A percentile compares a stretch with the other conserved stretches of the same genome.
Conservation (phyloP, 2,113 vertebrate species). For the Trachemys scripta region DNA sequence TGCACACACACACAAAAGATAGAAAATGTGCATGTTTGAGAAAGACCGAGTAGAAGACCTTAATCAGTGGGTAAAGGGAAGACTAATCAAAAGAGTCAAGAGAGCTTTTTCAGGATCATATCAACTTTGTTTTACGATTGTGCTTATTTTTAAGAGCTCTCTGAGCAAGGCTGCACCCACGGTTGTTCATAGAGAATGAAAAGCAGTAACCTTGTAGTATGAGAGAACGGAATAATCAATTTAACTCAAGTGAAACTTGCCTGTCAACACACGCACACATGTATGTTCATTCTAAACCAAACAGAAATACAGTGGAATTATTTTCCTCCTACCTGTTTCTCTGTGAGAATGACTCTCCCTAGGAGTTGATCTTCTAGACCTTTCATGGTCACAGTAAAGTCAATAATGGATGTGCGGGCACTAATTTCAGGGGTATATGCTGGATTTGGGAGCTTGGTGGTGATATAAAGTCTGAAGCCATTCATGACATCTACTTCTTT, state of each 20-base stretch:
- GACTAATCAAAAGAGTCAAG: not conserved
- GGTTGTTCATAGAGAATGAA: fast-evolving
- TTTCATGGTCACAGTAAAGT: constrained; percentile 96
- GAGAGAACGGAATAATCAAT: not conserved
- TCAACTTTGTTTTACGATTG: not conserved
- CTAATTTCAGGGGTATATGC: constrained; percentile 95
- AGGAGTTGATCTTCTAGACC: constrained; percentile 96
- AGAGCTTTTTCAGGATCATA: not conserved
- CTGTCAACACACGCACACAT: not conserved
- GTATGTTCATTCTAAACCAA: not conserved
- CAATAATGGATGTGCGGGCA: constrained; percentile 92
- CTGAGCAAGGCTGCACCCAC: not conserved
- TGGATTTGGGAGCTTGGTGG: constrained; percentile 94
- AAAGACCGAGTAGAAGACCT: not conserved
- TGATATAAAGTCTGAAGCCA: constrained; percentile 94
- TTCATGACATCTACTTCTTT: constrained; percentile 95
- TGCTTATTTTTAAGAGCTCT: not conserved
- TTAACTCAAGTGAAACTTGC: constrained; percentile 6
- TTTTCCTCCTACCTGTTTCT: constrained; percentile 88
- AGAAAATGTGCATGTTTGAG: not conserved
- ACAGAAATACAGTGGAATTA: not conserved
- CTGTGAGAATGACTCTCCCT: constrained; percentile 94
- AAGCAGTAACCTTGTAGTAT: not conserved
- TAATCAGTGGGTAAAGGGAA: not conserved
- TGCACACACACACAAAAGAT: not conserved